Base-by-base conservation (phyloP, 2,888 invertebrate genomes). In the Drosophila niveifrons region DNA sequence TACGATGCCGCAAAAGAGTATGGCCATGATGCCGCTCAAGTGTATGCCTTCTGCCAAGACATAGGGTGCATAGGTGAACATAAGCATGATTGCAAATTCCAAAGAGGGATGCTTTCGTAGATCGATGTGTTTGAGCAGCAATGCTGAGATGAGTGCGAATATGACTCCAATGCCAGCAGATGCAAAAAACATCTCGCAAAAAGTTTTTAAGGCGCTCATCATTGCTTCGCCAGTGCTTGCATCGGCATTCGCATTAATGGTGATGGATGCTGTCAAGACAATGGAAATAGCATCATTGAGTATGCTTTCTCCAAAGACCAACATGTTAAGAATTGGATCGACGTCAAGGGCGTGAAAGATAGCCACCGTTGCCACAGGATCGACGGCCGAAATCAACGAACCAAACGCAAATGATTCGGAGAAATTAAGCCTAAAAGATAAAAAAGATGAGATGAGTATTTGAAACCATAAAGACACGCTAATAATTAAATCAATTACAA, bases 371-470 rank as follows among this genome's bases (percentile, higher is more conserved):
- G 99, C 99, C 0, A 99, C 99, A 0, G 99, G 99, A 93, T 99
- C 99, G 3, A 99, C 99, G 28, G 99, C 99, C 1, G 99, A 99
- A 91, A 99, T 99, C 1, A 92, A 82, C 15, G 99, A 98, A 7
- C 99, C 99, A 93, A 99, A 99, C 1, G 99, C 99, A 94, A 99
- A 99, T 62, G 99, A 98, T 93, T 99, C 98, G 7, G 98, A 96
- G 92, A 99, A 97, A 92, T 96, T 96, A 65, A 99, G 94, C 88
- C 95, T 95, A 91, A 97, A 98, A 6, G 11, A 50, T 2, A 0
- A 17, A 13, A 13, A 3, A 15, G 3, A n/a, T 4, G 9, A 18
- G 11, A 3, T 36, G 13, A n/a, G n/a, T 2, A 29, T 23, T 17
- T 1, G 9, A 23, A 39, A n/a, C 7, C 6, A 31, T 6, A 17